Evolutionary conservation across 2,888 invertebrate genomes (phyloP).

Genomic region (Arrhopalites spinosus): DNA sequence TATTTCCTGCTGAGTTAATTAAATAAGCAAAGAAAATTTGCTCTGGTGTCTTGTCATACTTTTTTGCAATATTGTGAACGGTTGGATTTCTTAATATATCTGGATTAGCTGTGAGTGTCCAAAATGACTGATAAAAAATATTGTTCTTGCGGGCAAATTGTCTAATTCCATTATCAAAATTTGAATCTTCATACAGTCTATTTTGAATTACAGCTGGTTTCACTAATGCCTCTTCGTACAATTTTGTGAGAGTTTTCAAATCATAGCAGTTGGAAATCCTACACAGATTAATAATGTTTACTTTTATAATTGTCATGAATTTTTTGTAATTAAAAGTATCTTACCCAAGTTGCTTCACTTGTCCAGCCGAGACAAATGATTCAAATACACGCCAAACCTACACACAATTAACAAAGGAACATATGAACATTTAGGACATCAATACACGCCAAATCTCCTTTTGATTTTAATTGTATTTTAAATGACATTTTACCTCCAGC

Average conservation of each 20-base stretch:
- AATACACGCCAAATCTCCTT: too few species aligned
- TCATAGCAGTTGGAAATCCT: conserved; percentile 43
- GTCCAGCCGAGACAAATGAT: conserved; percentile 45
- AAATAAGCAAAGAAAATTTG: conserved; percentile 44
- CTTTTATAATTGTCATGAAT: too few species aligned
- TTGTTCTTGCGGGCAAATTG: conserved; percentile 28
- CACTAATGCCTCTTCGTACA: conserved; percentile 34
- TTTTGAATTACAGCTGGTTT: conserved; percentile 43
- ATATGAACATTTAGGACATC: too few species aligned
- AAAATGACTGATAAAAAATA: conserved; percentile 43
- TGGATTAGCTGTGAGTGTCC: conserved; percentile 43
- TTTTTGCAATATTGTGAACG: conserved; percentile 21
- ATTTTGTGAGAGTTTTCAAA: conserved; percentile 5
- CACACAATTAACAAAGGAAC: too few species aligned
- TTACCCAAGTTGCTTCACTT: conserved; percentile 41
- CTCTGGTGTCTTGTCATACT: conserved; percentile 36
- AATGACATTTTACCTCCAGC: too few species aligned
- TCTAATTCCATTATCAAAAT: conserved; percentile 33
- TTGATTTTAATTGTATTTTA: too few species aligned
- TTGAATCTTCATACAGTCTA: conserved; percentile 29
- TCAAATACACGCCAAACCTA: conserved; percentile 53
- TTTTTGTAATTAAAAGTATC: too few species aligned
- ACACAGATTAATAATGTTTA: too few species aligned
- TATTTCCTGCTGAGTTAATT: conserved; percentile 21
- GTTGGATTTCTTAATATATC: conserved; percentile 10